Evolutionary conservation across 2,797 vertebrate species (phyloP).

Genomic region (Pyrocephalus nanus): DNA sequence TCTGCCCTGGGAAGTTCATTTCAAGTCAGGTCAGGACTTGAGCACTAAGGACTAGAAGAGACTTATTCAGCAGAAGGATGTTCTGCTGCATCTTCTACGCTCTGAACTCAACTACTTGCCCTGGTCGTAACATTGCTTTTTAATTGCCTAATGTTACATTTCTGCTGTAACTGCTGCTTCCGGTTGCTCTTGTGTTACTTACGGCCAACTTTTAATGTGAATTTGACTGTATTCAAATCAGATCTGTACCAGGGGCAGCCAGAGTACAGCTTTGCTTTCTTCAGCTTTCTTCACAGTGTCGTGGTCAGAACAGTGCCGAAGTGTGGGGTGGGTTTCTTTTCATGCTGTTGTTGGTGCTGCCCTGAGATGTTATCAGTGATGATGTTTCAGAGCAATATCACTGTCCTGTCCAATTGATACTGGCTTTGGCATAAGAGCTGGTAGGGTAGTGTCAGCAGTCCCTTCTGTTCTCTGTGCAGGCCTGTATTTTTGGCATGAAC

Average conservation of each 20-base stretch:
- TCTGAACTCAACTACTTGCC: background rate
- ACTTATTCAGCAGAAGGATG: background rate
- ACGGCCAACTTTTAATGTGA: background rate
- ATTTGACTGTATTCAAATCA: background rate
- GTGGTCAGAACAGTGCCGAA: rapidly evolving
- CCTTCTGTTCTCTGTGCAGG: background rate
- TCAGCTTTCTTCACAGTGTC: background rate
- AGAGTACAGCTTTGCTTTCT: background rate
- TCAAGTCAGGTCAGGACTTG: background rate
- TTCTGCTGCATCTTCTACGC: background rate
- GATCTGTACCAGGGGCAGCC: background rate
- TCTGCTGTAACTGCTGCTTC: background rate
- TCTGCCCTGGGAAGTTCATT: background rate
- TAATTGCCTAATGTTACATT: background rate
- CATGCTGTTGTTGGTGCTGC: background rate
- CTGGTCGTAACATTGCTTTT: background rate
- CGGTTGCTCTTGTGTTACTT: background rate
- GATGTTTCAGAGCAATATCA: background rate
- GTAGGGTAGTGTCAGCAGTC: background rate
- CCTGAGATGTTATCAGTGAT: background rate
- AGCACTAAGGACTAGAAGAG: background rate
- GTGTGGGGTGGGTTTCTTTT: background rate
- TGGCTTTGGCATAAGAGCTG: background rate
- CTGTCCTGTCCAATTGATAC: background rate
- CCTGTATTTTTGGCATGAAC: background rate